Conservation (phyloP, 2,888 invertebrate species). For the Siphlonurus alternatus region DNA sequence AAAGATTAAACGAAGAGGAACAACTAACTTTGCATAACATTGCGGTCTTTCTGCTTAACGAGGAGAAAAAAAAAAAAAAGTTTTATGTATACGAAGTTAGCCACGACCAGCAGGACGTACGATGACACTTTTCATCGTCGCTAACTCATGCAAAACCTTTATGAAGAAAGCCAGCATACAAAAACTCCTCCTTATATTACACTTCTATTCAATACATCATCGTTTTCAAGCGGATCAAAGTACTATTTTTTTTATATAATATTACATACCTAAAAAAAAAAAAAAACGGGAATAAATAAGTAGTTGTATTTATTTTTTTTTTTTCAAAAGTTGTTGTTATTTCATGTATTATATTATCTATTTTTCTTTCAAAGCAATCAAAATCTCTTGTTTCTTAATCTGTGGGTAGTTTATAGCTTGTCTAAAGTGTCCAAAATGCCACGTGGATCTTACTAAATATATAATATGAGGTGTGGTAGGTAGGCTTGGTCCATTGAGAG, state of each 20-base stretch:
- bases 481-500: neutral
- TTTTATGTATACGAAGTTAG: no score
- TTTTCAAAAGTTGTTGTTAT: neutral
- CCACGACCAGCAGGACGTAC: no score
- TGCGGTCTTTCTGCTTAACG: neutral
- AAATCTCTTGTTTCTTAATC: neutral
- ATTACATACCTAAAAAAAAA: neutral
- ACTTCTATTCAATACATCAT: no score
- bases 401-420: slow-evolving; percentile 3
- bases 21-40: neutral
- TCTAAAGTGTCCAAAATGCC: neutral
- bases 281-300: neutral
- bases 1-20: neutral
- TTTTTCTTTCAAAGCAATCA: no score
- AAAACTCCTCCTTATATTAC: no score
- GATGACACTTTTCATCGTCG: no score
- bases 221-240: no score
- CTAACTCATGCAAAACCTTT: no score
- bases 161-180: no score
- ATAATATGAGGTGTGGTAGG: neutral
- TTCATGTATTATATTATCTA: no score
- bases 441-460: neutral
- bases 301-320: neutral
- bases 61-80: no score
- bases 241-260: no score